These are phyloP conservation scores for Vannuccia rotundouncinata DNA, from an alignment of 2,888 invertebrate genomes.

Conservation along the genomic window DNA sequence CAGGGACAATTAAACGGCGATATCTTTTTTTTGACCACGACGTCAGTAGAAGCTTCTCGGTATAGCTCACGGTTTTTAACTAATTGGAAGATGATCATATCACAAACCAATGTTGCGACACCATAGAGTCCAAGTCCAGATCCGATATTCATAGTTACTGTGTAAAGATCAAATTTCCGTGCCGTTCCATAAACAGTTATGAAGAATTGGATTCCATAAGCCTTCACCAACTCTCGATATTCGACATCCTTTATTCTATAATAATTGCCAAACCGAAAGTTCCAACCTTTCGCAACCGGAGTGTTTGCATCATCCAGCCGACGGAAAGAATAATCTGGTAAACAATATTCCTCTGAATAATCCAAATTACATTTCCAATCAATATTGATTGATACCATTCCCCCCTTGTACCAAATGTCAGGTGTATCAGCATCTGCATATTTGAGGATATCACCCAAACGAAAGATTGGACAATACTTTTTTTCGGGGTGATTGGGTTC, in stretches of 20 bases:
- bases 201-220: constrained; percentile 59
- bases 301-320: constrained; percentile 46
- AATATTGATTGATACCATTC: constrained; percentile 51
- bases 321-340: constrained; percentile 51
- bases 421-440: neutral
- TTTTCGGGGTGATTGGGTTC: constrained; percentile 43
- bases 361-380: constrained; percentile 56
- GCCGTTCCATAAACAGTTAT: constrained; percentile 57
- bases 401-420: constrained; percentile 44
- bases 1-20: too few species aligned
- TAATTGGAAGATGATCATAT: constrained; percentile 58
- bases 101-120: constrained; percentile 58
- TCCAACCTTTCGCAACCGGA: constrained; percentile 45
- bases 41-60: too few species aligned
- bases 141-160: constrained; percentile 58
- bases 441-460: constrained; percentile 49
- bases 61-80: too few species aligned
- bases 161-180: constrained; percentile 58
- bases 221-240: constrained; percentile 56
- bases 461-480: constrained; percentile 54
- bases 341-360: constrained; percentile 47
- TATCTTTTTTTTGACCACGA: too few species aligned
- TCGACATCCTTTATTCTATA: constrained; percentile 47
- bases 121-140: constrained; percentile 59
- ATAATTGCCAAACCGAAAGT: constrained; percentile 51